Evolutionary conservation across 2,797 vertebrate genomes (phyloP).

Genomic region (Champsocephalus esox): DNA sequence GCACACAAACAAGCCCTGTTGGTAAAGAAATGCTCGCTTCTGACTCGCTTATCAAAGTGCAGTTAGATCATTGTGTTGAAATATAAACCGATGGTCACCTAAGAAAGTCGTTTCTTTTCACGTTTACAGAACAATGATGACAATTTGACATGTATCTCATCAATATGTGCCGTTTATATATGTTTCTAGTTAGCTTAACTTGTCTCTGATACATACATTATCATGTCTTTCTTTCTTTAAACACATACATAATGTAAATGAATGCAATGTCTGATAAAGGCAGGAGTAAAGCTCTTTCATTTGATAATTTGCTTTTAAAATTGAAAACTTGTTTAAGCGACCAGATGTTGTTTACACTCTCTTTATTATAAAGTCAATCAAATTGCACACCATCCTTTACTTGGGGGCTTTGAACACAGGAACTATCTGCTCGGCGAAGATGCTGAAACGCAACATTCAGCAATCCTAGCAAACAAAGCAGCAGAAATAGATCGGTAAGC

Average conservation of each 20-base stretch:
- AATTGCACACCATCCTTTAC: not conserved
- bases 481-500: slow-evolving; percentile 58
- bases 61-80: not conserved
- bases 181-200: not conserved
- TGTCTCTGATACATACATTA: not conserved
- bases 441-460: slow-evolving; percentile 47
- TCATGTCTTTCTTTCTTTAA: not conserved
- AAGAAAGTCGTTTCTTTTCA: slow-evolving; percentile 10
- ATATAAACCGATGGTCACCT: not conserved
- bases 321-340: not conserved
- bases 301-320: not conserved
- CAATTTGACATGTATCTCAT: not conserved
- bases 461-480: slow-evolving; percentile 45
- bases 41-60: too few relatives aligned
- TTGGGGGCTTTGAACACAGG: slow-evolving; percentile 3
- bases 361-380: not conserved
- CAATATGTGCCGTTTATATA: not conserved
- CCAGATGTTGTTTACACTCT: not conserved
- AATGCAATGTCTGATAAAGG: not conserved
- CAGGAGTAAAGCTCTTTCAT: not conserved
- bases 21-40: not conserved
- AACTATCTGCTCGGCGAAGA: slow-evolving; percentile 9
- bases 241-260: not conserved
- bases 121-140: not conserved
- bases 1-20: slow-evolving; percentile 2